These are phyloP conservation scores for Malurus cyaneus DNA, from an alignment of 2,113 vertebrate genomes.

Conservation along the genomic window DNA sequence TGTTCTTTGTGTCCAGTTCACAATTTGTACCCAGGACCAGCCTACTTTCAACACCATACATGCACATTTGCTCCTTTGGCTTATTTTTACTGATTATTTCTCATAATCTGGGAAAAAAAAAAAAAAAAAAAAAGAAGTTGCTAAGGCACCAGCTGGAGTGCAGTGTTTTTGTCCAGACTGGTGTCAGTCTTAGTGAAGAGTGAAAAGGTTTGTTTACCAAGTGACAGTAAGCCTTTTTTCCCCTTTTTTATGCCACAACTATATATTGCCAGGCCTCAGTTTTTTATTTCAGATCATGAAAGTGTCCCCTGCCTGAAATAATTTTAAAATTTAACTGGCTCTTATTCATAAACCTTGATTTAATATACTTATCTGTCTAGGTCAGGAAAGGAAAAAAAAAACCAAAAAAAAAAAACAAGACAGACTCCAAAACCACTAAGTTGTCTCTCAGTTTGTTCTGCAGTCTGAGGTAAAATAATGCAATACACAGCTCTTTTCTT, in stretches of 20 bases:
- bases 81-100: not conserved
- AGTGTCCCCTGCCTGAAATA: not conserved
- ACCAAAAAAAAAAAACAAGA: not conserved
- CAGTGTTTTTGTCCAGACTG: not conserved
- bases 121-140: not conserved
- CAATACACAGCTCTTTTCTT: not conserved
- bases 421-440: not conserved
- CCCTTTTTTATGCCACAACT: not conserved
- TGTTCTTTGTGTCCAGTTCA: not conserved
- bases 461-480: not conserved
- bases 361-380: not conserved
- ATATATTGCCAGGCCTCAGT: fast-evolving
- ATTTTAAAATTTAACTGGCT: not conserved
- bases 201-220: not conserved
- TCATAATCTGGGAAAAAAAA: not conserved
- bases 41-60: not conserved
- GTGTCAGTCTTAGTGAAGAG: not conserved
- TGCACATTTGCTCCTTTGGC: not conserved
- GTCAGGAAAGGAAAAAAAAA: not conserved
- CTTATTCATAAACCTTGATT: not conserved
- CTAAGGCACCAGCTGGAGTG: not conserved
- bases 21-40: not conserved
- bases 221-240: not conserved
- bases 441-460: not conserved
- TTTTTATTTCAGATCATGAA: not conserved